Percentiles rank a stretch among this genome's conserved stretches.
Conservation (phyloP, 2,113 vertebrate species). For the Eulemur rufifrons region DNA sequence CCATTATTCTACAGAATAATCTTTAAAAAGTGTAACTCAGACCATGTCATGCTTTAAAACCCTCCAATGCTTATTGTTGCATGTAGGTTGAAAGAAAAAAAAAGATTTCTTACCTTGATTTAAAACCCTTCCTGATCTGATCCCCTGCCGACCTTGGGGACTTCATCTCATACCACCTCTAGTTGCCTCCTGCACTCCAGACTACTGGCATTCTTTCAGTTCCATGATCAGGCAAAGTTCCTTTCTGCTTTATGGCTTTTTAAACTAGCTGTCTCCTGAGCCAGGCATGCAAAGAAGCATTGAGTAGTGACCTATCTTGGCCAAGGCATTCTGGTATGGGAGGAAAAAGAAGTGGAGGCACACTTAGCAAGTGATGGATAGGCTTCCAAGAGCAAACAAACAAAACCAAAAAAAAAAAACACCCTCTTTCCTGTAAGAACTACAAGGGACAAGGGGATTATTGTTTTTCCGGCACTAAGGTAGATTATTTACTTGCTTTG, state of each 20-base stretch:
- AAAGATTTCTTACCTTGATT: background rate
- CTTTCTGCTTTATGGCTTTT: background rate
- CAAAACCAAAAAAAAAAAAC: background rate
- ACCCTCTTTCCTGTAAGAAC: background rate
- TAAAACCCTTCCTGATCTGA: background rate
- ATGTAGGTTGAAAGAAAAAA: background rate
- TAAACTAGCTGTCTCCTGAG: conserved; percentile 12
- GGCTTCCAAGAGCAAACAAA: conserved; percentile 1
- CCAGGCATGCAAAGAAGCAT: background rate
- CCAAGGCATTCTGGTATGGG: background rate
- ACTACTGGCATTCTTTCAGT: background rate
- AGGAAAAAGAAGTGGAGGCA: background rate
- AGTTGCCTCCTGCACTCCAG: background rate
- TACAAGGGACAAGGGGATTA: background rate
- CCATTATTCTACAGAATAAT: background rate
- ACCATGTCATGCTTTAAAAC: background rate
- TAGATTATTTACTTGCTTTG: background rate
- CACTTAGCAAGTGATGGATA: background rate
- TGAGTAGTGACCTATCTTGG: background rate
- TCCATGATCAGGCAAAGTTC: background rate
- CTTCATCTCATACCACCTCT: background rate
- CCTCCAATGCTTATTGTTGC: background rate
- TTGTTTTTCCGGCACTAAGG: background rate
- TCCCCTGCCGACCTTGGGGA: background rate
- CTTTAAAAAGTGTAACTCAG: background rate